A percentile compares a stretch with the other conserved stretches of the same genome.
Evolutionary conservation across 1,140 invertebrate species (phyloP).

Genomic region (Papilio polytes): DNA sequence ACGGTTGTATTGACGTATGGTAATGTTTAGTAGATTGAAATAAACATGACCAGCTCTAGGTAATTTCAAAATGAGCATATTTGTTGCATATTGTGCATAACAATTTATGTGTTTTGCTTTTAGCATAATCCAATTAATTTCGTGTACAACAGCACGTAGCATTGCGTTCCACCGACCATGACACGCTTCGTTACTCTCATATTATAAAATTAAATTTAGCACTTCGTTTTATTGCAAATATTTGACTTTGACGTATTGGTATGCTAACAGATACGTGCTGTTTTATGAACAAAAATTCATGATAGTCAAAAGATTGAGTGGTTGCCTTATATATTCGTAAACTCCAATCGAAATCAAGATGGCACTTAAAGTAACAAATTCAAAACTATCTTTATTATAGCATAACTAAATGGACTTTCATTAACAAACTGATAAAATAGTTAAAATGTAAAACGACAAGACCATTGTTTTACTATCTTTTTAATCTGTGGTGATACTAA

Average conservation of each 20-base stretch:
- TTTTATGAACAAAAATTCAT: background rate
- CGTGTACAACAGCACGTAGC: conserved; percentile 15
- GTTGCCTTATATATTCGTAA: background rate
- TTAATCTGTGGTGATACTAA: background rate
- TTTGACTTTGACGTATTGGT: background rate
- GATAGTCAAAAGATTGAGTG: background rate
- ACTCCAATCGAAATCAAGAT: background rate
- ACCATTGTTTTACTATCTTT: background rate
- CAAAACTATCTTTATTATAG: background rate
- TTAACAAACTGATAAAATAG: background rate
- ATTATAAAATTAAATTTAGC: conserved; percentile 18
- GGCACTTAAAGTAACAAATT: background rate
- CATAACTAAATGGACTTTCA: background rate
- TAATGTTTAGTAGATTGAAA: background rate
- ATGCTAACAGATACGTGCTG: background rate
- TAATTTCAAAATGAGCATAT: background rate
- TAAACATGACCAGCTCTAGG: background rate
- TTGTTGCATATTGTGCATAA: background rate
- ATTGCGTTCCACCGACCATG: conserved; percentile 12
- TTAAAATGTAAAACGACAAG: background rate
- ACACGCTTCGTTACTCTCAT: conserved; percentile 27
- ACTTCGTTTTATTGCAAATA: conserved; percentile 14
- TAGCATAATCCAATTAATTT: conserved; percentile 19
- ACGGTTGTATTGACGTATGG: too few relatives aligned
- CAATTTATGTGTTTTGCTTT: background rate